phyloP scores from a whole-genome alignment of 2,888 invertebrate species.

The Rhagophthalmus giganteus region DNA sequence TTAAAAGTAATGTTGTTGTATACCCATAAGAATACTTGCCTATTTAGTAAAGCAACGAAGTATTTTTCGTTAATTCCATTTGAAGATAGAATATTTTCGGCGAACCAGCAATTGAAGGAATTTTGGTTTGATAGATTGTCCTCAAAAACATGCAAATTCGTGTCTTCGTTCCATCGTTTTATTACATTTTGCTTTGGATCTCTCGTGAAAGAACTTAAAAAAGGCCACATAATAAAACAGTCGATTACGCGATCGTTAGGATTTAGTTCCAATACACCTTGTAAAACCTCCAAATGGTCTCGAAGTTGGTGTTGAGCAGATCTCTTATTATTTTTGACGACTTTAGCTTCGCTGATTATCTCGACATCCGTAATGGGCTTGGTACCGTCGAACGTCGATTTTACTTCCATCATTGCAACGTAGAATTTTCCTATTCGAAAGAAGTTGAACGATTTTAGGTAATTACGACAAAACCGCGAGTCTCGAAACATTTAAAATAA shows the following conservation, averaged over 20 bases:
- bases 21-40: conserved; percentile 42
- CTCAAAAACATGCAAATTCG: conserved; percentile 47
- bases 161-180: conserved; percentile 48
- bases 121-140: conserved; percentile 40
- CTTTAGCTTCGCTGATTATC: conserved; percentile 47
- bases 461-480: background rate
- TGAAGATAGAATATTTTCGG: conserved; percentile 36
- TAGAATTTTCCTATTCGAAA: conserved; percentile 37
- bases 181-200: conserved; percentile 46
- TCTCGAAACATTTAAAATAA: too few relatives aligned
- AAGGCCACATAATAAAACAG: conserved; percentile 51
- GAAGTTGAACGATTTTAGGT: background rate
- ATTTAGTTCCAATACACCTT: conserved; percentile 32
- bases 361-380: conserved; percentile 38
- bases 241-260: conserved; percentile 38
- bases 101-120: conserved; percentile 47
- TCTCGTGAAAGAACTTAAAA: conserved; percentile 43
- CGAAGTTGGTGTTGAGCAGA: conserved; percentile 51
- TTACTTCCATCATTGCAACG: conserved; percentile 46
- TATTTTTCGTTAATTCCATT: conserved; percentile 33
- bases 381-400: conserved; percentile 47
- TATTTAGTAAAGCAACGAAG: conserved; percentile 44
- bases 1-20: too few relatives aligned
- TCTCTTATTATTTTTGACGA: conserved; percentile 51
- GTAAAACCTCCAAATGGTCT: conserved; percentile 49